A percentile compares a stretch with the other conserved stretches of the same genome.
Evolutionary conservation across 2,113 vertebrate genomes (phyloP).

Genomic region (Gobio gobio): DNA sequence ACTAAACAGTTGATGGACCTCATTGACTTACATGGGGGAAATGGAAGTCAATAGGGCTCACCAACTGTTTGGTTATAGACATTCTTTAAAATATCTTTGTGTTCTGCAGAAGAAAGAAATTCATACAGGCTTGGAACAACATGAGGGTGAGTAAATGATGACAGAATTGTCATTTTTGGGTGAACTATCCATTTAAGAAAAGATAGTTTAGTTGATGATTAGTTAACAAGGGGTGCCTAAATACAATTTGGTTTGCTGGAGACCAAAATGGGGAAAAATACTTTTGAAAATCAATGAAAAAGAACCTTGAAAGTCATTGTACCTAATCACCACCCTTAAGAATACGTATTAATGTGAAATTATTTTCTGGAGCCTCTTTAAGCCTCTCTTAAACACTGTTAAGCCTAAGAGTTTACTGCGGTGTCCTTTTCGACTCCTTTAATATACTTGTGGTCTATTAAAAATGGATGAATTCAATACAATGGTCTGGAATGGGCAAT

Average conservation of each 20-base stretch:
- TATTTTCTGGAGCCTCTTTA: slow-evolving; percentile 3
- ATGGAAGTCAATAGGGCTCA: no score
- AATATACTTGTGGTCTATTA: slow-evolving; percentile 2
- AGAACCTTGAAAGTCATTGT: slow-evolving; percentile 5
- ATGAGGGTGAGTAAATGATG: no score
- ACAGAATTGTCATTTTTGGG: no score
- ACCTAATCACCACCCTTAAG: neutral
- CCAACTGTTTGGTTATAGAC: no score
- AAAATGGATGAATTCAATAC: neutral
- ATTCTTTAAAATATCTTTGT: no score
- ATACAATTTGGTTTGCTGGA: neutral
- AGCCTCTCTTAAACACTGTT: neutral
- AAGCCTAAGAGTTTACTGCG: neutral
- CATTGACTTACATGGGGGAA: no score
- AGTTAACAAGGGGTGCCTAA: neutral
- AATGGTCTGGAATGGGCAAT: neutral
- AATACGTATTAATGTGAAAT: slow-evolving; percentile 10
- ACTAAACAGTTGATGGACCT: no score
- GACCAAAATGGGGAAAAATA: neutral
- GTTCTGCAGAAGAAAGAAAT: no score
- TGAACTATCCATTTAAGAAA: no score
- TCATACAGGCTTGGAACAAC: no score
- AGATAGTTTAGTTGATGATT: neutral
- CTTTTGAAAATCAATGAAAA: neutral
- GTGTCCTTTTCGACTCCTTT: neutral